Conservation (phyloP, 2,113 vertebrate species). For the Hymenochirus boettgeri region DNA sequence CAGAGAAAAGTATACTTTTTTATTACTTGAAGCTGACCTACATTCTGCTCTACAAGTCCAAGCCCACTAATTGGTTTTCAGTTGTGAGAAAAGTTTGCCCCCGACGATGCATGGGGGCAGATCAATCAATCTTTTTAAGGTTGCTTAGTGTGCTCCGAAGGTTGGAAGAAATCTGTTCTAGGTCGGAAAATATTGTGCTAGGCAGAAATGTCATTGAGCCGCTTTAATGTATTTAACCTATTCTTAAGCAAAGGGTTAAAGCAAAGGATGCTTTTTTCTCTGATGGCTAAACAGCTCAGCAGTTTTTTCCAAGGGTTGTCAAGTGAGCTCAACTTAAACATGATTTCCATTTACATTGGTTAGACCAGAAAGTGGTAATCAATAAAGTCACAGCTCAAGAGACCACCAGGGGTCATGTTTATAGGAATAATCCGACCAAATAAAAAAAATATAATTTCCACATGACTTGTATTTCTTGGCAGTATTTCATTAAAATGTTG, state of each 20-base stretch:
- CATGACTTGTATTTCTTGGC: not conserved
- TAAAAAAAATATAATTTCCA: not conserved
- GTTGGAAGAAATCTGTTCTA: slow-evolving; percentile 59
- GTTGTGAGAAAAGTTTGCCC: slow-evolving; percentile 79
- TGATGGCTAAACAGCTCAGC: slow-evolving; percentile 31
- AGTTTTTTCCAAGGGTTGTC: slow-evolving; percentile 17
- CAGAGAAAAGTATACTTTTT: slow-evolving; percentile 89
- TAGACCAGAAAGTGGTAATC: slow-evolving; percentile 14
- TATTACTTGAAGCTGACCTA: slow-evolving; percentile 85
- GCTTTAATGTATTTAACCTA: slow-evolving; percentile 44
- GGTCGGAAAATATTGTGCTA: slow-evolving; percentile 54
- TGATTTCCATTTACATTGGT: slow-evolving; percentile 34
- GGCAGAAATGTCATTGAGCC: slow-evolving; percentile 49
- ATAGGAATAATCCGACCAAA: slow-evolving; percentile 14
- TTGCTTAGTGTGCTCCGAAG: slow-evolving; percentile 65
- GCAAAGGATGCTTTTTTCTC: slow-evolving; percentile 14
- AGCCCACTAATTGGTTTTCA: slow-evolving; percentile 82
- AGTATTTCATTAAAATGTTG: no score
- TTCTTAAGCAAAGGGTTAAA: slow-evolving; percentile 44
- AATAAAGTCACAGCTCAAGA: slow-evolving; percentile 16
- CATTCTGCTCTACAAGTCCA: slow-evolving; percentile 81
- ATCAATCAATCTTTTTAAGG: slow-evolving; percentile 83
- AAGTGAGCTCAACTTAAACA: slow-evolving; percentile 9
- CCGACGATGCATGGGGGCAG: slow-evolving; percentile 76
- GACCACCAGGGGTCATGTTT: slow-evolving; percentile 19